phyloP scores from a whole-genome alignment of 1,140 invertebrate species.

The Lordiphosa mommai region DNA sequence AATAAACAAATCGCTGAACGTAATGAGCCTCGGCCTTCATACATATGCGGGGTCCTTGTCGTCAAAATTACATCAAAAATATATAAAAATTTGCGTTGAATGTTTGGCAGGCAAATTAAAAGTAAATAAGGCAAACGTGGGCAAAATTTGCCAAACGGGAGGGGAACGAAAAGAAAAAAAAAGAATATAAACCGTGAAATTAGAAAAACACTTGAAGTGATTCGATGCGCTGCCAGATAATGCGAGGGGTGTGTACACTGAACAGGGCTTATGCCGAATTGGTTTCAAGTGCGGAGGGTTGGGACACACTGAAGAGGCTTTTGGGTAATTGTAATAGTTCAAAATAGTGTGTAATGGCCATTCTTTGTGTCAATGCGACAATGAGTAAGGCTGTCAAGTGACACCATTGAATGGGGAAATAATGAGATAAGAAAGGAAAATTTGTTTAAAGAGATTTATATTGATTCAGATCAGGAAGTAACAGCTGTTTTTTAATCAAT shows the following conservation, averaged over 20 bases:
- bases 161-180: slow-evolving; percentile 27
- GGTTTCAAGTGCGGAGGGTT: background rate
- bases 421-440: no score
- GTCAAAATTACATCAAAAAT: background rate
- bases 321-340: background rate
- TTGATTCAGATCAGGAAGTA: no score
- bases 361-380: slow-evolving; percentile 2
- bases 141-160: slow-evolving; percentile 13
- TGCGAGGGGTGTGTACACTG: background rate
- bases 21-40: slow-evolving; percentile 31
- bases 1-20: slow-evolving; percentile 52
- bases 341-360: slow-evolving; percentile 1
- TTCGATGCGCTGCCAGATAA: slow-evolving; percentile 43
- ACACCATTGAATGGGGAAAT: no score
- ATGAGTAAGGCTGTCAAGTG: background rate
- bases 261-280: background rate
- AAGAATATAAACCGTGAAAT: slow-evolving; percentile 65
- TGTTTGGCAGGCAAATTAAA: slow-evolving; percentile 70
- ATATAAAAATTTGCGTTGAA: background rate
- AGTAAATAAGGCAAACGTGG: slow-evolving; percentile 64
- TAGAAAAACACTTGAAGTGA: slow-evolving; percentile 71
- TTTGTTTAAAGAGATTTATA: no score
- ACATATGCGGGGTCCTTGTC: slow-evolving; percentile 11
- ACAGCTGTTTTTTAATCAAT: no score
- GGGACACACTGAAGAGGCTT: background rate